Base-by-base conservation (phyloP, 2,888 invertebrate genomes). In the Zygaena filipendulae region DNA sequence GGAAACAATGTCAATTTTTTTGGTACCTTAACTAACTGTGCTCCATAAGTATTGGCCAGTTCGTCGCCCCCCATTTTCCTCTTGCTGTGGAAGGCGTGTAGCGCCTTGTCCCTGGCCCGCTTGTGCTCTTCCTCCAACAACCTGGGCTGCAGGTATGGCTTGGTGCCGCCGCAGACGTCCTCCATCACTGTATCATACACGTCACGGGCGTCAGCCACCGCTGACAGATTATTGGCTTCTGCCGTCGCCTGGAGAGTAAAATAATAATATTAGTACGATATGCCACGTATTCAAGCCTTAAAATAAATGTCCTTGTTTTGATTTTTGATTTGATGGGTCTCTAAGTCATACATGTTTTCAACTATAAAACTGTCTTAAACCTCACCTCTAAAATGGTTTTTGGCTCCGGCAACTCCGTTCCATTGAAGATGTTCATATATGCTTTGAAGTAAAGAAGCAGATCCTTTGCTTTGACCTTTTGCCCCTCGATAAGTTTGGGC, bases 31-130 rank as follows among this genome's bases (percentile, higher is more conserved):
- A 87, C 82, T 27, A 98, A 77, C 59, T 90, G 88, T 32, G 88
- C 87, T 46, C 87, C 85, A 59, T 94, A 99, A 19, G 81, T 84
- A 51, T 87, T 84, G 32, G 95, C 92, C 61, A 97, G 92, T 51
- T 95, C 95, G 18, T 91, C 90, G 2, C 98, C 98, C 1, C 99
- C 99, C 98, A 99, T 98, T 84, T 99, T 99, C 50, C 93, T 84
- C 58, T 92, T 92, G 39, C 85, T 83, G 38, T 86, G 83, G 71
- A 99, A 99, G 43, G 59, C 52, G 36, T 68, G 70, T 30, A 84
- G 59, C 6, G 95, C 91, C 63, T 90, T 88, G 45, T 92, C 89
- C 43, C 86, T 85, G 30, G 90, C 86, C 39, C 90, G 83, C 18
- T 82, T 63, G 68, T 99, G 97, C 63, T 97, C 95, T 2, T 84